Percentiles rank a stretch among this genome's conserved stretches.
phyloP scores from a whole-genome alignment of 2,888 invertebrate species.

The Norana najaformis region DNA sequence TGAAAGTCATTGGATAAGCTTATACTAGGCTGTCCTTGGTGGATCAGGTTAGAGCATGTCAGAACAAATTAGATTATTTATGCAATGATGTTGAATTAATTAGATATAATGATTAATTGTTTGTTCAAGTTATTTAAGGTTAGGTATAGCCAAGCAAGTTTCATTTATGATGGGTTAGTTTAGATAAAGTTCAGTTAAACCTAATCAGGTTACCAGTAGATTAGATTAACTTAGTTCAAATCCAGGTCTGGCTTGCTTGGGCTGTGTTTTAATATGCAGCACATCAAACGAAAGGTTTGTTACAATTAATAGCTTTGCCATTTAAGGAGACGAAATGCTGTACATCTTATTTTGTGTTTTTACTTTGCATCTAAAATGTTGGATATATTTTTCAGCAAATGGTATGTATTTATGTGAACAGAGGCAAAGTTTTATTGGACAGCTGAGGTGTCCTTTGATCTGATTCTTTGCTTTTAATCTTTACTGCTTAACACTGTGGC shows the following conservation, averaged over 20 bases:
- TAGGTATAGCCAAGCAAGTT: neutral
- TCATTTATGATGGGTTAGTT: neutral
- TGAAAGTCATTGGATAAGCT: neutral
- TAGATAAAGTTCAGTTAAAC: too few species aligned
- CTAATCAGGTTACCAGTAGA: neutral
- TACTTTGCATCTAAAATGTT: neutral
- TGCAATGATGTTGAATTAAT: neutral
- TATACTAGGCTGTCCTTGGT: too few species aligned
- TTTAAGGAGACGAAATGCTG: neutral
- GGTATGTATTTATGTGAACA: neutral
- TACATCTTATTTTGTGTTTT: neutral
- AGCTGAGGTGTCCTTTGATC: neutral
- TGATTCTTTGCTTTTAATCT: neutral
- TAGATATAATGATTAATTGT: neutral
- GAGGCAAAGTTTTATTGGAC: neutral
- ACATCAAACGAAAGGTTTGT: too few species aligned
- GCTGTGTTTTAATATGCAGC: too few species aligned
- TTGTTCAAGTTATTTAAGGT: neutral
- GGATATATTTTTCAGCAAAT: constrained; percentile 6
- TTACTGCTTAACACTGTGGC: neutral
- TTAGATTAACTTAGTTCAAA: too few species aligned
- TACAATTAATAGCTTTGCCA: too few species aligned
- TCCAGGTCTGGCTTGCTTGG: too few species aligned
- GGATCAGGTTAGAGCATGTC: too few species aligned
- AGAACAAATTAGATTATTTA: neutral